These are phyloP conservation scores for Scaptomyza graminum DNA, from an alignment of 1,140 invertebrate species.

Conservation along the genomic window DNA sequence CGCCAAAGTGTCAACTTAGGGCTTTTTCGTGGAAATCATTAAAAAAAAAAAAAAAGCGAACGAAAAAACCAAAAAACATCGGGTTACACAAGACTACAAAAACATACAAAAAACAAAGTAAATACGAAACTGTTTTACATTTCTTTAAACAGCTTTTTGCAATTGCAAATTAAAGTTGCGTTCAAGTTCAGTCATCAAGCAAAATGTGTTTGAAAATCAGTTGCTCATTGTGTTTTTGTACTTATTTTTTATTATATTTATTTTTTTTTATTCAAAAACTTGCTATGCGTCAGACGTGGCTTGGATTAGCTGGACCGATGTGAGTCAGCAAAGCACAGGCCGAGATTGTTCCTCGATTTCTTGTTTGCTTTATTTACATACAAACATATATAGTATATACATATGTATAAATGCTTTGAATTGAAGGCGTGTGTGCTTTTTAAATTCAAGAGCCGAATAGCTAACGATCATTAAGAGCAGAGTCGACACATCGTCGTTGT, in stretches of 20 bases:
- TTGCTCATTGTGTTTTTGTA: conserved; percentile 26
- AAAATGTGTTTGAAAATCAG: conserved; percentile 26
- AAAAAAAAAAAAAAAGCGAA: conserved; percentile 6
- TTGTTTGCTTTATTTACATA: conserved; percentile 18
- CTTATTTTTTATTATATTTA: too few relatives aligned
- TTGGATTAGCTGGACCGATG: conserved; percentile 9
- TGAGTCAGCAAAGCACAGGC: conserved; percentile 30
- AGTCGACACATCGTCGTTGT: conserved; percentile 13
- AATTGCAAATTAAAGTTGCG: conserved; percentile 9
- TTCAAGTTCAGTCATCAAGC: conserved; percentile 16
- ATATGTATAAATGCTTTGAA: background rate
- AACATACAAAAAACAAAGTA: conserved; percentile 25
- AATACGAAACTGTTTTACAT: conserved; percentile 23
- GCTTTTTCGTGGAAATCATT: conserved; percentile 48
- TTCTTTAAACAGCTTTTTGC: conserved; percentile 35
- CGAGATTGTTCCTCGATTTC: conserved; percentile 34
- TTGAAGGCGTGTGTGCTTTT: conserved; percentile 14
- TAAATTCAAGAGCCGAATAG: conserved; percentile 21
- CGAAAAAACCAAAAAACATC: conserved; percentile 15
- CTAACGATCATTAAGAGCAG: conserved; percentile 34
- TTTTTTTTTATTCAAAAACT: conserved; percentile 11
- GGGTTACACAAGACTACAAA: conserved; percentile 6
- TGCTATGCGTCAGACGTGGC: conserved; percentile 41
- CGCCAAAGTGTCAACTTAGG: conserved; percentile 64
- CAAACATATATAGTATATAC: too few relatives aligned